phyloP scores from a whole-genome alignment of 1,140 invertebrate genomes.

The Pentalonia nigronervosa region DNA sequence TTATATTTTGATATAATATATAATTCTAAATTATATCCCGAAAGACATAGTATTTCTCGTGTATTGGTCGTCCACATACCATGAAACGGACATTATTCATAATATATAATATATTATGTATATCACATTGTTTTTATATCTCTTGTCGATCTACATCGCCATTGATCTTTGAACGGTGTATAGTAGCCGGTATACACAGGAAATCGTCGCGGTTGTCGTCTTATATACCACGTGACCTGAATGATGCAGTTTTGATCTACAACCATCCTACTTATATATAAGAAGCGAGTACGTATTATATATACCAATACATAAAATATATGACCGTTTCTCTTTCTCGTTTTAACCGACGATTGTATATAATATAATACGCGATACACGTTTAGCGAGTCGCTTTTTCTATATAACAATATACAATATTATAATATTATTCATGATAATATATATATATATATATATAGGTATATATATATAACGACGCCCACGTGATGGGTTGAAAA shows the following conservation, averaged over 20 bases:
- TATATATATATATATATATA: no score
- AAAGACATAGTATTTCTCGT: no score
- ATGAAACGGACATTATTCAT: no score
- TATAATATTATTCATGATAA: no score
- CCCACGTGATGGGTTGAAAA: not conserved
- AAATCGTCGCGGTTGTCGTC: constrained; percentile 3
- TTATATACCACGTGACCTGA: constrained; percentile 3
- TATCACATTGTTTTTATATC: not conserved
- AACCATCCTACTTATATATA: not conserved
- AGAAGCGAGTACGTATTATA: not conserved
- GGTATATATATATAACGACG: not conserved
- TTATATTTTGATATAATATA: no score
- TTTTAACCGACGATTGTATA: not conserved
- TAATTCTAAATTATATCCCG: no score
- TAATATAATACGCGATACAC: not conserved
- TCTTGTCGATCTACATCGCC: not conserved
- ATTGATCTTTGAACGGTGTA: not conserved
- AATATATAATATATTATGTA: not conserved
- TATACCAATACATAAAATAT: not conserved
- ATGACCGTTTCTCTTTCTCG: constrained; percentile 11
- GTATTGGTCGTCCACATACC: no score
- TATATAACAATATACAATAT: no score
- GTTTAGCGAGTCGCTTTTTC: not conserved
- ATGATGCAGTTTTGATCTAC: constrained; percentile 17
- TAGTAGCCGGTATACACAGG: not conserved